Conservation (phyloP, 1,140 invertebrate species). For the Prorops nasuta region DNA sequence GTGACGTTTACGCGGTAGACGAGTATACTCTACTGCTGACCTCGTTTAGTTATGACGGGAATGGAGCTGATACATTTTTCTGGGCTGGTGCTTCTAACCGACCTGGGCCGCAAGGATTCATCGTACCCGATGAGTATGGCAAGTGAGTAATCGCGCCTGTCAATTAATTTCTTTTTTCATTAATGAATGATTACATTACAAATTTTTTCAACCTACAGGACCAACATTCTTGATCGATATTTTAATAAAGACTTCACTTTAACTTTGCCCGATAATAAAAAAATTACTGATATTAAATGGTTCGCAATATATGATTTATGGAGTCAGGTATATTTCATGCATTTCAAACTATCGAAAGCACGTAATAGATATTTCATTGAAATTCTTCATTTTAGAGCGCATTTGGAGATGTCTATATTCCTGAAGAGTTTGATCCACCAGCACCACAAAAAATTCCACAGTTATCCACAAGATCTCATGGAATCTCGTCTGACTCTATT, state of each 20-base stretch:
- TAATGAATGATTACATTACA: not conserved
- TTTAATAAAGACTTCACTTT: conserved; percentile 84
- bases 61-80: conserved; percentile 87
- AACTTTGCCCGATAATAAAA: conserved; percentile 81
- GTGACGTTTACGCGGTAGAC: conserved; percentile 88
- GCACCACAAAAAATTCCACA: conserved; percentile 69
- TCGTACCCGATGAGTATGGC: conserved; percentile 84
- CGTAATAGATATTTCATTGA: not conserved
- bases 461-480: conserved; percentile 67
- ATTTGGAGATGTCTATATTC: conserved; percentile 87
- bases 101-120: conserved; percentile 87
- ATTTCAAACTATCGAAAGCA: no score
- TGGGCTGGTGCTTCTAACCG: conserved; percentile 86
- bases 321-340: conserved; percentile 61
- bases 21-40: conserved; percentile 79
- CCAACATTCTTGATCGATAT: conserved; percentile 82
- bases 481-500: conserved; percentile 70
- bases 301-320: conserved; percentile 85
- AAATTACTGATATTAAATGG: conserved; percentile 87
- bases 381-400: conserved; percentile 62
- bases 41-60: conserved; percentile 88
- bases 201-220: conserved; percentile 60
- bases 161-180: not conserved
- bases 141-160: conserved; percentile 63
- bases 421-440: conserved; percentile 89